Evolutionary conservation across 2,113 vertebrate genomes (phyloP), one percentile per base, ranked within the genome.

Genomic region (Corvus moneduloides): DNA sequence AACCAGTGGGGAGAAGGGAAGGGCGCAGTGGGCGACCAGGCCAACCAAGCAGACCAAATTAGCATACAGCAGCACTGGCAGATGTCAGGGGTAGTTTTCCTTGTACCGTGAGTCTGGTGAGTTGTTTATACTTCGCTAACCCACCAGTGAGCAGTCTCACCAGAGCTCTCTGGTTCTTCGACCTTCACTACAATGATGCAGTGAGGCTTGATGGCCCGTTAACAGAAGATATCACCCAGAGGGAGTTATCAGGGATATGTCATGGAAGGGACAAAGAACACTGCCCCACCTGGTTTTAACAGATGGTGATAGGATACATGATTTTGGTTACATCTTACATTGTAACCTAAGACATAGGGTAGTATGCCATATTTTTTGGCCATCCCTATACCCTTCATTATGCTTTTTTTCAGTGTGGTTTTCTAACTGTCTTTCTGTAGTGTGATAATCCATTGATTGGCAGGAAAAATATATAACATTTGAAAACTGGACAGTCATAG

Each of bases 331-430:
- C 33, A 35, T 16, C 56, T 16, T 35, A 24, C 9, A 7, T 16
- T 24, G 14, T 35, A 59, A 59, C 22, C 56, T 35, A 35, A 59
- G 22, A 59, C 14, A 35, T 35, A 4, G n/a, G 13, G 4, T 58
- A 49, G 63, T 8, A 37, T 2, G 1, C 15, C 3, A 16, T 41
- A 79, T 16, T 78, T 82, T 48, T 63, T 48, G 27, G 12, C 1
- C 1, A 30, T 55, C 7, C 1, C 1, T 76, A 2, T 32, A 33
- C 5, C 12, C 16, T 51, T 61, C 12, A 30, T 7, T 55, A 8
- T 21, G 11, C 0, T 37, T 58, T 76, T 67, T 78, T 71, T 67
- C 43, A 72, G 4, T 2, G 2, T 72, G 28, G 7, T 16, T 63
- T 11, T 44, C 23, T 32, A 33, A 2, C 7, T 77, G 2, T 46